phyloP scores from a whole-genome alignment of 2,888 invertebrate species.

The Melipona bicolor region DNA sequence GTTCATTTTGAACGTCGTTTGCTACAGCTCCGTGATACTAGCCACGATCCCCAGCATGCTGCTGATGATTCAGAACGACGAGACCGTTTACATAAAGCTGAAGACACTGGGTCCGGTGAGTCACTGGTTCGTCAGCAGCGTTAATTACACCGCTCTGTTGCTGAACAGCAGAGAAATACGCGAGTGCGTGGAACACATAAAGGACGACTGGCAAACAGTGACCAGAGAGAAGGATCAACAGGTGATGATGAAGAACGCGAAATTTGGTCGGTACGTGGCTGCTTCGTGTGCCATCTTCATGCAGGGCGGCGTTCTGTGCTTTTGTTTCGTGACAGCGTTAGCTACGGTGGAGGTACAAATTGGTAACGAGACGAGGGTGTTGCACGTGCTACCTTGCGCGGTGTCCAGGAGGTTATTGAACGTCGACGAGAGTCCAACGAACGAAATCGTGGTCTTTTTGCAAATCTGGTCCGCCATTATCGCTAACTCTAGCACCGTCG shows the following conservation, averaged over 20 bases:
- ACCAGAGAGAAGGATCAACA: conserved; percentile 48
- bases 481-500: conserved; percentile 49
- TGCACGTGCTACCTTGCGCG: conserved; percentile 57
- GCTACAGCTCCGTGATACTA: conserved; percentile 52
- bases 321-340: conserved; percentile 13
- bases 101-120: conserved; percentile 69
- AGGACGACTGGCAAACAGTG: conserved; percentile 67
- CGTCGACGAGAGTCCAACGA: conserved; percentile 49
- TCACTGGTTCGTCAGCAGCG: conserved; percentile 67
- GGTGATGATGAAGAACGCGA: conserved; percentile 69
- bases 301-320: conserved; percentile 51
- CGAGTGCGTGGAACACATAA: conserved; percentile 67
- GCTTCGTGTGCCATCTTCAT: conserved; percentile 49
- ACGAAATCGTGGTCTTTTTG: conserved; percentile 59
- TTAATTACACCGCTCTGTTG: conserved; percentile 69
- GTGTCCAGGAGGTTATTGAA: conserved; percentile 57
- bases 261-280: conserved; percentile 65
- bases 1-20: conserved; percentile 14
- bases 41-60: conserved; percentile 64
- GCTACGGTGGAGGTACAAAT: background rate
- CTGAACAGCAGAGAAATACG: conserved; percentile 58
- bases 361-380: conserved; percentile 54
- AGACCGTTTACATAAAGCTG: conserved; percentile 27
- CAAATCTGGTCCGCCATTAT: conserved; percentile 55
- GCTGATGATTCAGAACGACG: conserved; percentile 62